Evolutionary conservation across 2,888 invertebrate genomes (phyloP).

Genomic region (Drosophila ezoana): DNA sequence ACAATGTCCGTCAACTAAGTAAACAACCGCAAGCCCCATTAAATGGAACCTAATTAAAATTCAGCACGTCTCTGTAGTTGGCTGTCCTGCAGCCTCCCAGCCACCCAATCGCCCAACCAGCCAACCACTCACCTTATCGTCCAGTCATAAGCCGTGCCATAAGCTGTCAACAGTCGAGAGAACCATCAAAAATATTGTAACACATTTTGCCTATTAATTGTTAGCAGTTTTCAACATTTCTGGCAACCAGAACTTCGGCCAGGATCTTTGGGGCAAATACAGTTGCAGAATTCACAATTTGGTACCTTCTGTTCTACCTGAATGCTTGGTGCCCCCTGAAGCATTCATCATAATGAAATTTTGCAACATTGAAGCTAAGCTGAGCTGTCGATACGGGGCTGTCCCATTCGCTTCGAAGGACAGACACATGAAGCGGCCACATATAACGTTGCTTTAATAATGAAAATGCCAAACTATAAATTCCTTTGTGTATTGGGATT

Average conservation of each 20-base stretch:
- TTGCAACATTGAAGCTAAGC: slow-evolving; percentile 60
- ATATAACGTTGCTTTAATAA: slow-evolving; percentile 45
- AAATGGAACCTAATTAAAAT: slow-evolving; percentile 75
- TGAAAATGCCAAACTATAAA: slow-evolving; percentile 64
- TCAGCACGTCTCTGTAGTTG: slow-evolving; percentile 68
- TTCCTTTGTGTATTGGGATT: slow-evolving; percentile 68
- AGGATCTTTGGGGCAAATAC: slow-evolving; percentile 13
- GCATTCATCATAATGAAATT: slow-evolving; percentile 59
- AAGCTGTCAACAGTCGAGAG: slow-evolving; percentile 53
- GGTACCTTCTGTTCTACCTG: slow-evolving; percentile 23
- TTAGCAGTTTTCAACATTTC: slow-evolving; percentile 19
- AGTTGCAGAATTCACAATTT: slow-evolving; percentile 46
- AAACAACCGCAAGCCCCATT: slow-evolving; percentile 63
- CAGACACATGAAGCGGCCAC: slow-evolving; percentile 1
- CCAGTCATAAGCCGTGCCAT: slow-evolving; percentile 57
- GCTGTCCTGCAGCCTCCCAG: slow-evolving; percentile 1
- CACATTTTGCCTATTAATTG: slow-evolving; percentile 80
- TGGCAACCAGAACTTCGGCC: slow-evolving; percentile 13
- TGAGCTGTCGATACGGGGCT: slow-evolving; percentile 22
- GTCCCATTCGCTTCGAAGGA: neutral
- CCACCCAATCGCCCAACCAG: slow-evolving; percentile 3
- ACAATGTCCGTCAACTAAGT: slow-evolving; percentile 39
- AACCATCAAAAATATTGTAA: slow-evolving; percentile 78
- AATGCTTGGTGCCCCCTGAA: slow-evolving; percentile 17
- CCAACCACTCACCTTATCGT: slow-evolving; percentile 22